Percentiles rank a stretch among this genome's conserved stretches.
Evolutionary conservation across 2,113 vertebrate genomes (phyloP).

Genomic region (Micronycteris hirsuta): DNA sequence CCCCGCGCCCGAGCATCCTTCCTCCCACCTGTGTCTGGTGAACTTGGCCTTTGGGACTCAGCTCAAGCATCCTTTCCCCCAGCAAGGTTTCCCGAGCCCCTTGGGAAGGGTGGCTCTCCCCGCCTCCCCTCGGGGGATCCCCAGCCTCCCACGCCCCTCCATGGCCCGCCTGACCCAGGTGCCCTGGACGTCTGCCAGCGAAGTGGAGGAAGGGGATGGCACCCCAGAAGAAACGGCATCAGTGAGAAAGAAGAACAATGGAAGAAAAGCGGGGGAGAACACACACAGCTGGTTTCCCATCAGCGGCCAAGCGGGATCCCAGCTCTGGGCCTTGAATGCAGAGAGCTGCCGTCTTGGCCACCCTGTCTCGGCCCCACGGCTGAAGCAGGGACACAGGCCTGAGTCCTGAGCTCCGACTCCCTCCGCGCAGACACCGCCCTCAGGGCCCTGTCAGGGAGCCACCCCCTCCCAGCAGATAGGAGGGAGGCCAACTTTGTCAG

Average conservation of each 20-base stretch:
- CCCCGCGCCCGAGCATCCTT: not conserved
- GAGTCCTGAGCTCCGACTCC: not conserved
- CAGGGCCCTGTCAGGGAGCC: rapidly evolving
- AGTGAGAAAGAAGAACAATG: rapidly evolving
- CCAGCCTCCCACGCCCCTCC: not conserved
- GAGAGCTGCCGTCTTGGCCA: not conserved
- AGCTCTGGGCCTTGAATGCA: not conserved
- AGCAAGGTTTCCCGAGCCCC: too few relatives aligned
- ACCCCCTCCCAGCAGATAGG: not conserved
- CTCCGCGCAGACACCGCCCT: rapidly evolving
- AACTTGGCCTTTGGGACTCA: not conserved
- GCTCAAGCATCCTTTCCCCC: rapidly evolving
- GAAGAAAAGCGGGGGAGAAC: too few relatives aligned
- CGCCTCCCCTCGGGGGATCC: not conserved
- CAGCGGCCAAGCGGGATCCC: too few relatives aligned
- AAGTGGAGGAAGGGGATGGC: rapidly evolving
- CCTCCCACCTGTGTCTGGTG: not conserved
- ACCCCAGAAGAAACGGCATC: not conserved
- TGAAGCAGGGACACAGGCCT: not conserved
- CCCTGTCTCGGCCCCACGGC: rapidly evolving
- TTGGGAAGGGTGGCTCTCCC: not conserved
- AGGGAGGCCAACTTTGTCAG: not conserved
- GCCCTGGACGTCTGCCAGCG: too few relatives aligned
- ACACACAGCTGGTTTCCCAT: rapidly evolving
- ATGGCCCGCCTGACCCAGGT: not conserved